Percentiles rank a stretch among this genome's conserved stretches.
phyloP scores from a whole-genome alignment of 2,113 vertebrate species.

The Channa maculata region DNA sequence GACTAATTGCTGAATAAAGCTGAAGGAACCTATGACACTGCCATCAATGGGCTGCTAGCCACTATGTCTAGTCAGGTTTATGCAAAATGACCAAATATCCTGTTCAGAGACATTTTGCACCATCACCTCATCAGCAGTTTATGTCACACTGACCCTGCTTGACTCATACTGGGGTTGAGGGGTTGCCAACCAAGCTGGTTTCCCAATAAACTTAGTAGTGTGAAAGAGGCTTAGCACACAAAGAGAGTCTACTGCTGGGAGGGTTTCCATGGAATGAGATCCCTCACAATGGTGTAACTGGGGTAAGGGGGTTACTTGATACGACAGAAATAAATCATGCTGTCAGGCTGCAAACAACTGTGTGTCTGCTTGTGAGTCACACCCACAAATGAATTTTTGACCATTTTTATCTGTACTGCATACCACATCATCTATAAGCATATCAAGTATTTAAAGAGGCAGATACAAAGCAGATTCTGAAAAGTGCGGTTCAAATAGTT shows the following conservation, averaged over 20 bases:
- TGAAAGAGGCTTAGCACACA: conserved; percentile 63
- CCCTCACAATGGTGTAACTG: conserved; percentile 39
- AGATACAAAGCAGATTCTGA: too few relatives aligned
- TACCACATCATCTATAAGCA: too few relatives aligned
- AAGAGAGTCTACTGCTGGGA: conserved; percentile 41
- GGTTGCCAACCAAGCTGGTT: conserved; percentile 32
- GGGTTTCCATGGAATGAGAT: conserved; percentile 37
- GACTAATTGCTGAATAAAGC: background rate
- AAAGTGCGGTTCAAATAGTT: too few relatives aligned
- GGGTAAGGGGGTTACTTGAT: conserved; percentile 45
- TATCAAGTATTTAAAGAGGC: too few relatives aligned
- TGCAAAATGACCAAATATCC: conserved; percentile 16
- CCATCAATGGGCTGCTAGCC: background rate
- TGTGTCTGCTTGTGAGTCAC: background rate
- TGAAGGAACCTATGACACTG: background rate
- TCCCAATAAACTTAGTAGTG: conserved; percentile 47
- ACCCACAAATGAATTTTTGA: background rate
- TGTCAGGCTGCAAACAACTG: conserved; percentile 4
- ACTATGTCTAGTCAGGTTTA: background rate
- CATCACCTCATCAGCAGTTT: conserved; percentile 5
- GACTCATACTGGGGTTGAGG: conserved; percentile 21
- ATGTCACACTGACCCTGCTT: conserved; percentile 12
- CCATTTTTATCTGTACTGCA: too few relatives aligned
- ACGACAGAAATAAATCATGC: conserved; percentile 24
- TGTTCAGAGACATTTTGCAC: conserved; percentile 15